These are phyloP conservation scores for Zaprionus gabonicus DNA, from an alignment of 1,140 invertebrate genomes.

Conservation along the genomic window DNA sequence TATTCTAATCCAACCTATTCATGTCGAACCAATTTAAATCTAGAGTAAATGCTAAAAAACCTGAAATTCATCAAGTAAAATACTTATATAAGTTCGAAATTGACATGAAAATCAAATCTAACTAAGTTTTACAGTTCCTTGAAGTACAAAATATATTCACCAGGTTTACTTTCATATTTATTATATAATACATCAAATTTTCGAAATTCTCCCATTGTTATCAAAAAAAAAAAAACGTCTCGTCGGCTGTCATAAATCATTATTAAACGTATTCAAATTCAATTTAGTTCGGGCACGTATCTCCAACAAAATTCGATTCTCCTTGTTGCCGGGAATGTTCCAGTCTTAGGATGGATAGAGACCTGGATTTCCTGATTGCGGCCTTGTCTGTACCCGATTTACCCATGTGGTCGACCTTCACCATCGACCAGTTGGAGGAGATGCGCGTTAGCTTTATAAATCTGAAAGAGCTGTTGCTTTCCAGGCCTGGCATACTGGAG, in stretches of 20 bases:
- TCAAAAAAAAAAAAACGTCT: not conserved
- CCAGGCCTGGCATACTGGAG: slow-evolving; percentile 1
- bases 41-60: not conserved
- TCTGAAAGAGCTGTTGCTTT: slow-evolving; percentile 40
- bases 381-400: slow-evolving; percentile 52
- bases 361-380: slow-evolving; percentile 61
- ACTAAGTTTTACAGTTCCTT: too few species aligned
- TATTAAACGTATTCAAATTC: not conserved
- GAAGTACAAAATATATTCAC: too few species aligned
- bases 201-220: too few species aligned
- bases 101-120: too few species aligned
- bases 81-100: too few species aligned
- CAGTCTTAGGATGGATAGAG: slow-evolving; percentile 52
- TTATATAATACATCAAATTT: too few species aligned
- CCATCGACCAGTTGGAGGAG: slow-evolving; percentile 38
- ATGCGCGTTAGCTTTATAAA: slow-evolving; percentile 58
- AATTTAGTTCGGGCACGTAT: not conserved
- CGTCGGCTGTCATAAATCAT: not conserved
- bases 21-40: not conserved
- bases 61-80: not conserved
- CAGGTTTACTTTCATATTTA: too few species aligned
- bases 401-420: slow-evolving; percentile 38
- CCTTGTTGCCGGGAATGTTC: not conserved
- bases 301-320: not conserved
- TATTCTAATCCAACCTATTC: too few species aligned